Evolutionary conservation across 2,113 vertebrate species (phyloP), one percentile per base, ranked within the genome.

Genomic region (Synodontis membranacea): DNA sequence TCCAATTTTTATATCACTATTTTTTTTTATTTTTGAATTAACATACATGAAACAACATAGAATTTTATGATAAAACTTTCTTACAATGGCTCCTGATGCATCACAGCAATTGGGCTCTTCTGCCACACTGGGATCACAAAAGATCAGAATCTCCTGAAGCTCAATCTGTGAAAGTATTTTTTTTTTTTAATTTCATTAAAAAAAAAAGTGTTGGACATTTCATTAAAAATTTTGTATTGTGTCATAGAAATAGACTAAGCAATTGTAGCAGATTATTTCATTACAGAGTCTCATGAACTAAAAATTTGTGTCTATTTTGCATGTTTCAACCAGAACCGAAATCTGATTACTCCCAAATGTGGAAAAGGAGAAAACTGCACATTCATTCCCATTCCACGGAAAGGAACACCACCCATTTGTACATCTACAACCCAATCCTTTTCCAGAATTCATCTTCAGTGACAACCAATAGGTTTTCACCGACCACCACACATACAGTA

Each of bases 31-130:
- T 74, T 44, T 46, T 46, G 25, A 46, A 14, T 28, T 46, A 15
- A 46, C 23, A 46, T 28, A n/a, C 72, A 75, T 75, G 72, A 23
- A 46, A 44, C 72, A 75, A 75, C 11, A 75, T 21, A n/a, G 15
- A 62, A 66, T 28, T 50, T 34, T n/a, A 68, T 25, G 17, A n/a
- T 62, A 23, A 80, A 54, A 14, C 50, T 25, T 91, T 89, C 94
- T 95, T 95, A 99, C 98, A 94, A 94, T 93, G 82, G 94, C 90
- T 70, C 94, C 92, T 86, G 94, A 93, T 86, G 97, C 89, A 88
- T 97, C 96, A 86, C 97, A 98, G 92, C 98, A 99, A 0, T 91
- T 95, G 92, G 97, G 96, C 93, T 96, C 94, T 87, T 94, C 90
- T 62, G 94, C 93, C 91, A 96, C 80, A 80, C 95, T 94, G 74